Base-by-base conservation (phyloP, 2,113 vertebrate genomes). In the Abramis brama region DNA sequence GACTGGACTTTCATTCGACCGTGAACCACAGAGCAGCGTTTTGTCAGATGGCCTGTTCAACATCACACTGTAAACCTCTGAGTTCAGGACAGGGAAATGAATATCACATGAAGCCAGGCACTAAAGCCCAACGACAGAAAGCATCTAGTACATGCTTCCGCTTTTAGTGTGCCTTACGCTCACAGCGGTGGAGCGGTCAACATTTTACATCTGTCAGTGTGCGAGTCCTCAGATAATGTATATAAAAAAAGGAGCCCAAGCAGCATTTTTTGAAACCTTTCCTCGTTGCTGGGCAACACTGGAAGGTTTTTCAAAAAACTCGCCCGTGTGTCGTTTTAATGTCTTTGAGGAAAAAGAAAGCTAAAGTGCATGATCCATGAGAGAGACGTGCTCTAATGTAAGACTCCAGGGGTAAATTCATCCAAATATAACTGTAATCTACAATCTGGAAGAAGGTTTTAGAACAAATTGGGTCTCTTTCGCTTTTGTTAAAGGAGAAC, bases 121-220 rank as follows among this genome's bases (percentile, higher is more conserved):
- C 75, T 52, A 78, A 30, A 78, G 75, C 30, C 4, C 75, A 57
- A 21, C 9, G 39, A 33, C 45, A 81, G 64, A 70, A 82, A 82
- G 62, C 80, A 23, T 82, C 80, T 27, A 36, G 80, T 68, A 82
- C 80, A 82, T 21, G 80, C 21, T 64, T 55, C 80, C 6, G 64
- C 62, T 82, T 82, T 82, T 55, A 39, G 81, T 77, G 52, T 11
- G 13, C 36, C 57, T 60, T 43, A 27, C 11, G 10, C 15, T 39
- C 74, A 75, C 83, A 84, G 74, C 11, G 59, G 17, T 30, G 60
- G 57, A 84, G 74, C 19, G 60, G 17, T 30, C 82, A 73, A 77
- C 55, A 74, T 45, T 47, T 50, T 75, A 75, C 43, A 75, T 75
- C n/a, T 30, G 25, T 59, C 70, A 75, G 36, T 12, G 33, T 74